phyloP scores from a whole-genome alignment of 2,113 vertebrate genomes.

The Pteruthius melanotis region DNA sequence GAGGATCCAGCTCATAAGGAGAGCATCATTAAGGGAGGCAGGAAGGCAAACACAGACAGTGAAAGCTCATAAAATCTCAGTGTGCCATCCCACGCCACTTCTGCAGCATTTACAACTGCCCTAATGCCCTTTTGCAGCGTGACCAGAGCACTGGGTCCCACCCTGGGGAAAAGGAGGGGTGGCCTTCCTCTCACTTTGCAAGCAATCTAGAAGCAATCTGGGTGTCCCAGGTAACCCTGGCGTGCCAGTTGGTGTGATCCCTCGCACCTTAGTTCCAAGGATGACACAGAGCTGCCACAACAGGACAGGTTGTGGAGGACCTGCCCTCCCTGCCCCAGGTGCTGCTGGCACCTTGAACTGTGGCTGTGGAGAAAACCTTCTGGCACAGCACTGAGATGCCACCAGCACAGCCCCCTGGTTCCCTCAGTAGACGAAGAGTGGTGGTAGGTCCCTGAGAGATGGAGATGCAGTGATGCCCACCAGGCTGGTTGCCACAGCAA shows the following conservation, averaged over 20 bases:
- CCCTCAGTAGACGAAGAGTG: background rate
- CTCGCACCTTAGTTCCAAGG: background rate
- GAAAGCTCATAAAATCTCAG: background rate
- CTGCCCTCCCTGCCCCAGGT: background rate
- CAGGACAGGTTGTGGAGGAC: background rate
- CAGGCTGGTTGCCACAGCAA: slow-evolving; percentile 66
- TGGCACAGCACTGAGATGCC: background rate
- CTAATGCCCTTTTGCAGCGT: background rate
- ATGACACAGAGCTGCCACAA: background rate
- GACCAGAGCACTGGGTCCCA: rapidly evolving
- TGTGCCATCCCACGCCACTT: rapidly evolving
- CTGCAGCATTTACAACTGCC: background rate
- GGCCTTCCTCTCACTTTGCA: background rate
- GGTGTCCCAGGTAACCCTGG: background rate
- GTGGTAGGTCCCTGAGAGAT: background rate
- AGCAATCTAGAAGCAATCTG: background rate
- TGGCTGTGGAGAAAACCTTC: background rate
- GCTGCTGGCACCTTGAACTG: background rate
- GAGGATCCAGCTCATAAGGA: background rate
- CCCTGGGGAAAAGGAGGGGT: background rate
- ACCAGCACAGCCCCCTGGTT: background rate
- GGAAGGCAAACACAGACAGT: background rate
- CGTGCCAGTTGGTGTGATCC: background rate
- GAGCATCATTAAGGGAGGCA: background rate
- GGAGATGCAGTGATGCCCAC: background rate